Evolutionary conservation across 1,140 invertebrate species (phyloP).

Genomic region (Drusus annulatus): DNA sequence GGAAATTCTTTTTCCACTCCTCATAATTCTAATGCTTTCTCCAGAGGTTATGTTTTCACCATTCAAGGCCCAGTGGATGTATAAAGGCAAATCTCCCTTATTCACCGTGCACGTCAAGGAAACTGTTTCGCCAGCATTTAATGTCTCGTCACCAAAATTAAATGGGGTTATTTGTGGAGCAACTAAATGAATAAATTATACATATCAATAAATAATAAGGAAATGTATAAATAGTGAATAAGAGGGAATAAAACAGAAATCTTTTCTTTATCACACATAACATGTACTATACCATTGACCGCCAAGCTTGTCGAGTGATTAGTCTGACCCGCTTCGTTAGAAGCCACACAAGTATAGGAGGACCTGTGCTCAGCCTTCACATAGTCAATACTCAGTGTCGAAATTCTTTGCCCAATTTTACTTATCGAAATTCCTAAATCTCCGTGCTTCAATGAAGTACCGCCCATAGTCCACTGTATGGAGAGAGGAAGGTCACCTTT

Average conservation of each 20-base stretch:
- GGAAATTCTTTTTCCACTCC: constrained; percentile 69
- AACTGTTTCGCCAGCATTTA: constrained; percentile 79
- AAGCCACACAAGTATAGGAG: constrained; percentile 81
- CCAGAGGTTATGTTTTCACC: constrained; percentile 67
- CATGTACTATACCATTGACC: constrained; percentile 74
- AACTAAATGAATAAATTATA: constrained; percentile 65
- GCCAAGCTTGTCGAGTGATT: constrained; percentile 75
- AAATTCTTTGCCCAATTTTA: constrained; percentile 72
- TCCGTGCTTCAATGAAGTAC: constrained; percentile 64
- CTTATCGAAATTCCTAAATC: constrained; percentile 68
- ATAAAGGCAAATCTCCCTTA: constrained; percentile 72
- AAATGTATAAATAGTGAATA: neutral
- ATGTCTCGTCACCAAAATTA: constrained; percentile 75
- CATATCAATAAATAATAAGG: constrained; percentile 14
- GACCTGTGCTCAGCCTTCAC: constrained; percentile 76
- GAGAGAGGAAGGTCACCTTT: constrained; percentile 80
- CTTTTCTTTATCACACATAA: neutral
- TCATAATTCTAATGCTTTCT: constrained; percentile 64
- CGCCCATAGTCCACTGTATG: constrained; percentile 78
- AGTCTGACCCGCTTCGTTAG: constrained; percentile 77
- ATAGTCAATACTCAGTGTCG: constrained; percentile 74
- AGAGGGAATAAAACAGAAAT: neutral
- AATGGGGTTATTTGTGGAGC: constrained; percentile 76
- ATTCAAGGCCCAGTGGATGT: constrained; percentile 74
- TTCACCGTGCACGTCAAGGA: constrained; percentile 72